Percentiles rank a stretch among this genome's conserved stretches.
These are phyloP conservation scores for Lethenteron reissneri DNA, from an alignment of 2,113 vertebrate species.

Conservation along the genomic window DNA sequence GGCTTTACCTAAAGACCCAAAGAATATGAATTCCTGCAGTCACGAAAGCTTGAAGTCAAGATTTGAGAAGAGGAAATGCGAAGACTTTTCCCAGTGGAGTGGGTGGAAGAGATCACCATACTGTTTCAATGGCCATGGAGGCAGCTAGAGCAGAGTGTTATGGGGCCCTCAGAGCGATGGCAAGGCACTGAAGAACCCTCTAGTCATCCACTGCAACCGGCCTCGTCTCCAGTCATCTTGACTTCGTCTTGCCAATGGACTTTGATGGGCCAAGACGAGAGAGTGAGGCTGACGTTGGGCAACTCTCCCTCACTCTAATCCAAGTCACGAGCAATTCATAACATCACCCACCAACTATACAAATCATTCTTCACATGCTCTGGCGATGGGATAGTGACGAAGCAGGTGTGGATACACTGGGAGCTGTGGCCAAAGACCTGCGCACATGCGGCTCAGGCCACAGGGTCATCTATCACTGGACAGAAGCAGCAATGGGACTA, in stretches of 20 bases:
- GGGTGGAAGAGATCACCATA: too few relatives aligned
- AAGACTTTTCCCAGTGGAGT: too few relatives aligned
- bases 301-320: constrained; percentile 1
- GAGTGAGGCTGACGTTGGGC: constrained; percentile 1
- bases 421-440: background rate
- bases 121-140: too few relatives aligned
- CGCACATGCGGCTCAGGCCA: background rate
- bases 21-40: too few relatives aligned
- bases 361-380: background rate
- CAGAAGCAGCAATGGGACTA: background rate
- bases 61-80: too few relatives aligned
- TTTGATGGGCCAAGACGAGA: background rate
- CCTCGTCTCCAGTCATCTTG: background rate
- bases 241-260: constrained; percentile 1
- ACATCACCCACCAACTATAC: background rate
- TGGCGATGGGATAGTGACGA: background rate
- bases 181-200: too few relatives aligned
- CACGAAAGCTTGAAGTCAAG: too few relatives aligned
- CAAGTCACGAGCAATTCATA: background rate
- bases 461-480: background rate
- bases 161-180: too few relatives aligned
- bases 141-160: too few relatives aligned
- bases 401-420: constrained; percentile 4
- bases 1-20: too few relatives aligned
- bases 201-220: background rate